phyloP scores from a whole-genome alignment of 1,140 invertebrate genomes.

The Oryctes rhinoceros region DNA sequence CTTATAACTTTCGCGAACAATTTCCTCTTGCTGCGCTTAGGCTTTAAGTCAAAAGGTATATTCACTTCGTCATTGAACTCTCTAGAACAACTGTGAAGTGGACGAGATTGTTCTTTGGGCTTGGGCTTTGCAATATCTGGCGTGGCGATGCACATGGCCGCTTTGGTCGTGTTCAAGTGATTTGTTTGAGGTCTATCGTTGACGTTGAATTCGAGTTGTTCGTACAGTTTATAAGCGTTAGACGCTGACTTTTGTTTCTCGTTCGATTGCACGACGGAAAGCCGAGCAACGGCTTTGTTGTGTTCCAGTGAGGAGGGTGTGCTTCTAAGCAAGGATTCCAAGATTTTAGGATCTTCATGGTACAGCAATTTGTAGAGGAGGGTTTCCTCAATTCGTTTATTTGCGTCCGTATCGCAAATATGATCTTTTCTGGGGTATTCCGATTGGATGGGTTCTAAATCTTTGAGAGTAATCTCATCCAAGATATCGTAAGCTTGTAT shows the following conservation, averaged over 20 bases:
- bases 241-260: constrained; percentile 35
- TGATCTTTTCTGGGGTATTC: constrained; percentile 57
- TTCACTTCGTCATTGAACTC: constrained; percentile 37
- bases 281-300: neutral
- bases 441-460: constrained; percentile 54
- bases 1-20: neutral
- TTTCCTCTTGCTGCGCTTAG: constrained; percentile 12
- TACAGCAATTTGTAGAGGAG: constrained; percentile 49
- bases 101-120: neutral
- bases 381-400: constrained; percentile 45
- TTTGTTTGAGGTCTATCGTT: neutral
- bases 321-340: constrained; percentile 18
- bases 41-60: neutral
- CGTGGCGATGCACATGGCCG: neutral
- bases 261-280: neutral
- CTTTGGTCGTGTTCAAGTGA: neutral
- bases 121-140: neutral
- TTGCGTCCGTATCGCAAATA: constrained; percentile 36
- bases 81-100: constrained; percentile 20
- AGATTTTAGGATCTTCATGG: constrained; percentile 22
- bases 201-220: constrained; percentile 21
- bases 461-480: constrained; percentile 55
- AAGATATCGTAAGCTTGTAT: constrained; percentile 51
- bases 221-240: constrained; percentile 39
- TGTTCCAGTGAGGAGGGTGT: neutral